phyloP scores from a whole-genome alignment of 2,888 invertebrate genomes.

The Amaurobius ferox region DNA sequence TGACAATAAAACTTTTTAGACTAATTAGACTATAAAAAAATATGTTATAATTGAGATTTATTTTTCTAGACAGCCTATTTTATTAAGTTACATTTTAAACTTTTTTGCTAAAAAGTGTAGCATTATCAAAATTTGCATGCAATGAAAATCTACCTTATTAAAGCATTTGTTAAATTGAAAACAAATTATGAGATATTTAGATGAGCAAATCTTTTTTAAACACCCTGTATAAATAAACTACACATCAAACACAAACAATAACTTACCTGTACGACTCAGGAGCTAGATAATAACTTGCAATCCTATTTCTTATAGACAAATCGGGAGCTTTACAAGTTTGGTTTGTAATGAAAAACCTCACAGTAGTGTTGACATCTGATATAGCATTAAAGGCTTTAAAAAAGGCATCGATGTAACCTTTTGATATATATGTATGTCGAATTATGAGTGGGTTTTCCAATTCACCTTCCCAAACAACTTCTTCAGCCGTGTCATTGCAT shows the following conservation, averaged over 20 bases:
- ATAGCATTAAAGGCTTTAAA: constrained; percentile 73
- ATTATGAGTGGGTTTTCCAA: constrained; percentile 69
- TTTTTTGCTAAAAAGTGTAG: too few relatives aligned
- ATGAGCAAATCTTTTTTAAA: too few relatives aligned
- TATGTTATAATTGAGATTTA: too few relatives aligned
- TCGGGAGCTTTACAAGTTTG: constrained; percentile 73
- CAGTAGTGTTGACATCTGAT: constrained; percentile 69
- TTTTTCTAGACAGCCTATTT: too few relatives aligned
- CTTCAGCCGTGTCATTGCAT: constrained; percentile 72
- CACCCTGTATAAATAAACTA: too few relatives aligned
- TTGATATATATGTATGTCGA: constrained; percentile 64
- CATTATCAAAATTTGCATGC: too few relatives aligned
- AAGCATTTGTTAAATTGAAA: too few relatives aligned
- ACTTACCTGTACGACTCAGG: constrained; percentile 67
- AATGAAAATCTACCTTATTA: too few relatives aligned
- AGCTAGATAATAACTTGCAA: constrained; percentile 64
- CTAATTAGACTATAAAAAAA: too few relatives aligned
- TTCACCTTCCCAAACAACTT: constrained; percentile 72
- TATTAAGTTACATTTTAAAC: too few relatives aligned
- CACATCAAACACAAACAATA: neutral
- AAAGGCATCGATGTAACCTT: constrained; percentile 70
- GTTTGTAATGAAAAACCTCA: constrained; percentile 70
- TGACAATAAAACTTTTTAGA: too few relatives aligned
- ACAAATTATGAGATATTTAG: too few relatives aligned
- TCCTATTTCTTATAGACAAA: constrained; percentile 72